Evolutionary conservation across 64 coral and sea anemone species (phyloP).

Genomic region (Montipora foliosa): DNA sequence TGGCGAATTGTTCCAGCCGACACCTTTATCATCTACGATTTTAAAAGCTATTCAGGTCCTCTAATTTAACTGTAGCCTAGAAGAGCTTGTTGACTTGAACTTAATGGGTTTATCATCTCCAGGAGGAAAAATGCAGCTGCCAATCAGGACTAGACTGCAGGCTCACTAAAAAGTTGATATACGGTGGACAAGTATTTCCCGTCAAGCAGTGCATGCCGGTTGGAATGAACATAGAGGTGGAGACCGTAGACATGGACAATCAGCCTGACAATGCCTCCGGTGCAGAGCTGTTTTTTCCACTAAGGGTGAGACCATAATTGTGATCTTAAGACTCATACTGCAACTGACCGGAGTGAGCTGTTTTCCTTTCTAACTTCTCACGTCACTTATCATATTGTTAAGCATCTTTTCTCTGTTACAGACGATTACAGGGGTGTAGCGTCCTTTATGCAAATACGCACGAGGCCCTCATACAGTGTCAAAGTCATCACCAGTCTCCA

Average conservation of each 20-base stretch:
- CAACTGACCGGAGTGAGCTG: too few species aligned
- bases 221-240: background rate
- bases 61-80: background rate
- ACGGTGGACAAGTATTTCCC: background rate
- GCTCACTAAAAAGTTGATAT: constrained; percentile 6
- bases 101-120: background rate
- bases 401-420: too few species aligned
- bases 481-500: too few species aligned
- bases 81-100: background rate
- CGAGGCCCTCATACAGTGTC: too few species aligned
- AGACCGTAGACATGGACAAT: background rate
- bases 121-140: constrained; percentile 22
- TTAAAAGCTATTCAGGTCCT: too few species aligned
- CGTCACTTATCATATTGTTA: too few species aligned
- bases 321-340: too few species aligned
- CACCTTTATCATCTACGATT: too few species aligned
- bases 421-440: too few species aligned
- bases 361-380: too few species aligned
- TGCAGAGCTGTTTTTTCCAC: background rate
- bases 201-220: constrained; percentile 25
- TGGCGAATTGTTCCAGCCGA: too few species aligned
- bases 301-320: background rate
- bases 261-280: background rate
- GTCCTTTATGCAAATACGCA: too few species aligned
- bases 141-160: constrained; percentile 3